Conservation (phyloP, 2,113 vertebrate genomes). For the Hystrix brachyura region DNA sequence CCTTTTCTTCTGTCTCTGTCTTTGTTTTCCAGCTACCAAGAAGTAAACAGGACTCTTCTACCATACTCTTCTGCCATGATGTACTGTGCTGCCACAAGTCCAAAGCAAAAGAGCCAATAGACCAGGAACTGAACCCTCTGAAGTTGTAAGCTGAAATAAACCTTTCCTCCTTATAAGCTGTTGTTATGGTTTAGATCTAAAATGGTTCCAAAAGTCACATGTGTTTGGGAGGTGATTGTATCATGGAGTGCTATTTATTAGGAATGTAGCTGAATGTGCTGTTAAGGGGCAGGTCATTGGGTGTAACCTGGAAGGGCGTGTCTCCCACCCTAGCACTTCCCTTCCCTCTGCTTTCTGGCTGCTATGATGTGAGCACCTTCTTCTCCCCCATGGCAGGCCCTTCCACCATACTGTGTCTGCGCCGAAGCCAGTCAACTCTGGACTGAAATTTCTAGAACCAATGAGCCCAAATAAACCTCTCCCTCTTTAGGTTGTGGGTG, state of each 20-base stretch:
- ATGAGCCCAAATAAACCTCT: neutral
- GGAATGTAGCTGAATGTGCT: neutral
- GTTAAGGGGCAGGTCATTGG: neutral
- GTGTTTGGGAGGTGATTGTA: neutral
- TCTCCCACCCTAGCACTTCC: neutral
- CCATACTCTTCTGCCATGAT: neutral
- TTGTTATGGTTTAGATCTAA: neutral
- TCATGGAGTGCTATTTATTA: neutral
- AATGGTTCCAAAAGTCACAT: neutral
- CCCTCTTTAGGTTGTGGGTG: neutral
- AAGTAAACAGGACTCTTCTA: no score
- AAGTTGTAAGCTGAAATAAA: neutral
- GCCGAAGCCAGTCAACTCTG: neutral
- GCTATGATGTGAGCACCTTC: neutral
- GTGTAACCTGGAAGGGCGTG: neutral
- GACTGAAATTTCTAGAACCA: neutral
- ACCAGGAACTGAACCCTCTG: neutral
- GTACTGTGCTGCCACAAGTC: neutral
- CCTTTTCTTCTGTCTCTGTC: neutral
- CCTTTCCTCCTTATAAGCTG: neutral
- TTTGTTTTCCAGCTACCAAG: neutral
- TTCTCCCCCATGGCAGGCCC: neutral
- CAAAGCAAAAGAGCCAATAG: neutral
- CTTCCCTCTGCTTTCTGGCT: neutral
- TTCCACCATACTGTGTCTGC: neutral